Evolutionary conservation across 2,113 vertebrate genomes (phyloP).

Genomic region (Artemisiospiza belli): DNA sequence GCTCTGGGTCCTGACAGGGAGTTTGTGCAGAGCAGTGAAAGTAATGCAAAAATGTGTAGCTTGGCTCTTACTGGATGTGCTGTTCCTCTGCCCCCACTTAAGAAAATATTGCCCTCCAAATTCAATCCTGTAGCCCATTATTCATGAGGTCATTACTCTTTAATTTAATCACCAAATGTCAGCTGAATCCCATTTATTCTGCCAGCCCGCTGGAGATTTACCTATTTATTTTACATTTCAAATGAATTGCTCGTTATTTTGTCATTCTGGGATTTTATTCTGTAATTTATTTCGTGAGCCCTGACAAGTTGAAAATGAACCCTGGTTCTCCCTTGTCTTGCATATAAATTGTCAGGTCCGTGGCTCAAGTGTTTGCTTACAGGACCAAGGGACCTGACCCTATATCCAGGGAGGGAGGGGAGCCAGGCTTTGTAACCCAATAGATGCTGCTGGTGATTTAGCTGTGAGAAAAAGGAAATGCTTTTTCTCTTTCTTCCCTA

Average conservation of each 20-base stretch:
- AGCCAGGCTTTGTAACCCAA: neutral
- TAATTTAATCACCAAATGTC: conserved; percentile 80
- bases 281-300: conserved; percentile 70
- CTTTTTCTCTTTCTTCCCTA: neutral
- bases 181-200: conserved; percentile 73
- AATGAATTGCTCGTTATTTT: conserved; percentile 76
- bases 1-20: no score
- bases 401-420: neutral
- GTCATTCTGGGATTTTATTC: conserved; percentile 68
- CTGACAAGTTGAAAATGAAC: conserved; percentile 68
- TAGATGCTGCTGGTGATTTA: neutral
- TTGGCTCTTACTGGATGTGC: neutral
- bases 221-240: conserved; percentile 81
- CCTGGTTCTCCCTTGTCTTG: neutral
- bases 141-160: conserved; percentile 73
- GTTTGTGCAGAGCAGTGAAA: neutral
- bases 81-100: neutral
- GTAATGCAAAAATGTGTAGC: neutral
- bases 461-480: neutral
- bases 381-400: neutral
- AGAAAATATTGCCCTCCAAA: conserved; percentile 32
- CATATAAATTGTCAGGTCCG: conserved; percentile 42
- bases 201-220: conserved; percentile 70
- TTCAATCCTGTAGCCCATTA: conserved; percentile 36
- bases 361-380: neutral